Conservation (phyloP, 2,888 invertebrate genomes). For the Diplazon laetatorius region DNA sequence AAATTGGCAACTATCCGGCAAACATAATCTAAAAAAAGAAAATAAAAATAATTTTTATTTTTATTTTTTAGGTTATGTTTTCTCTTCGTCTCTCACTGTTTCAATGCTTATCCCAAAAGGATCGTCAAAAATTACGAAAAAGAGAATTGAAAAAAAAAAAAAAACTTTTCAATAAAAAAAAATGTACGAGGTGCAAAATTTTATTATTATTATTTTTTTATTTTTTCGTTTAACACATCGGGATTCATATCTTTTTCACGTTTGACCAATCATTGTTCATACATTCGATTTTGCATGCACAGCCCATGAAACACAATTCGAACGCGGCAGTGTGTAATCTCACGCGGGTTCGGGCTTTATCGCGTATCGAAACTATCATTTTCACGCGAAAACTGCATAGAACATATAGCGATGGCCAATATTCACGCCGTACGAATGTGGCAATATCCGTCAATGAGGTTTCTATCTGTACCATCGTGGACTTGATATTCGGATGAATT, state of each 20-base stretch:
- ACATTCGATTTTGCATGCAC: constrained; percentile 32
- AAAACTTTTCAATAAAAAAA: constrained; percentile 5
- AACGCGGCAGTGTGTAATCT: constrained; percentile 42
- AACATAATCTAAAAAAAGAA: too few relatives aligned
- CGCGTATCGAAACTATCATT: constrained; percentile 41
- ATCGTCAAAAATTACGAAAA: not conserved
- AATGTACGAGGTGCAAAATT: constrained; percentile 21
- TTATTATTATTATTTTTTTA: too few relatives aligned
- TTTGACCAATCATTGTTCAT: constrained; percentile 30
- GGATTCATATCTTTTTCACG: constrained; percentile 18
- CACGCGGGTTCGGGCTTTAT: constrained; percentile 44
- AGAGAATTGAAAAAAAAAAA: constrained; percentile 26
- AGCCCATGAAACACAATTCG: constrained; percentile 7
- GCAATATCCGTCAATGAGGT: constrained; percentile 73
- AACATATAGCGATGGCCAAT: constrained; percentile 64
- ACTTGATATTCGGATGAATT: constrained; percentile 67
- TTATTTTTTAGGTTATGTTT: too few relatives aligned
- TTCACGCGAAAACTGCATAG: not conserved
- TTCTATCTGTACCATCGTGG: constrained; percentile 68
- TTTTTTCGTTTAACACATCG: constrained; percentile 40
- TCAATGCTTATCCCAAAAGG: not conserved
- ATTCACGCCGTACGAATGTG: constrained; percentile 75
- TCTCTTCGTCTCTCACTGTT: too few relatives aligned
- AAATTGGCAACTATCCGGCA: too few relatives aligned
- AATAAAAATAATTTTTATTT: too few relatives aligned